phyloP scores from a whole-genome alignment of 2,797 vertebrate genomes.

The Notolabrus celidotus region DNA sequence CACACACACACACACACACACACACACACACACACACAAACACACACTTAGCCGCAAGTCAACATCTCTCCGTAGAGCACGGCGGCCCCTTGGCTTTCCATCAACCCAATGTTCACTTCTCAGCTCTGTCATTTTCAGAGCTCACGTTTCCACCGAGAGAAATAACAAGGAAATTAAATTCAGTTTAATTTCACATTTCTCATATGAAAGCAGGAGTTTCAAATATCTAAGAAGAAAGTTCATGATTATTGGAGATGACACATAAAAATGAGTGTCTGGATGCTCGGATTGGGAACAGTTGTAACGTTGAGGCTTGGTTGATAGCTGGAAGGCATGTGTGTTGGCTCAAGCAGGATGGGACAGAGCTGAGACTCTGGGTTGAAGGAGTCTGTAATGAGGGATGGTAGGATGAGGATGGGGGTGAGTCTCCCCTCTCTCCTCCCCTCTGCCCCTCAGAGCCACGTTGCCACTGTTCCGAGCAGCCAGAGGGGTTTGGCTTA shows the following conservation, averaged over 20 bases:
- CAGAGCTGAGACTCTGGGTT: constrained; percentile 12
- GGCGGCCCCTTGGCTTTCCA: constrained; percentile 41
- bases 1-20: constrained; percentile 33
- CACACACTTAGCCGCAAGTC: constrained; percentile 54
- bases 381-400: constrained; percentile 17
- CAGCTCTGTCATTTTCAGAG: constrained; percentile 53
- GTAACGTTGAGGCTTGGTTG: constrained; percentile 2
- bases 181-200: constrained; percentile 23
- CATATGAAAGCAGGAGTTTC: constrained; percentile 4
- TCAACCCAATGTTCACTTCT: constrained; percentile 45
- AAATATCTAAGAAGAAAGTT: constrained; percentile 1
- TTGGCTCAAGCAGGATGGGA: constrained; percentile 14
- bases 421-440: constrained; percentile 25
- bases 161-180: constrained; percentile 52
- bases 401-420: constrained; percentile 30
- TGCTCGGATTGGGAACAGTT: neutral
- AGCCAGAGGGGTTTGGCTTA: constrained; percentile 58
- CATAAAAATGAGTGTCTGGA: constrained; percentile 1
- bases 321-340: constrained; percentile 2
- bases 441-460: constrained; percentile 46
- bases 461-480: constrained; percentile 53
- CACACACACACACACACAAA: constrained; percentile 26
- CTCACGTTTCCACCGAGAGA: constrained; percentile 55
- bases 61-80: constrained; percentile 43
- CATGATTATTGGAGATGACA: neutral